These are phyloP conservation scores for Xenopus borealis DNA, from an alignment of 2,113 vertebrate species.

Conservation along the genomic window DNA sequence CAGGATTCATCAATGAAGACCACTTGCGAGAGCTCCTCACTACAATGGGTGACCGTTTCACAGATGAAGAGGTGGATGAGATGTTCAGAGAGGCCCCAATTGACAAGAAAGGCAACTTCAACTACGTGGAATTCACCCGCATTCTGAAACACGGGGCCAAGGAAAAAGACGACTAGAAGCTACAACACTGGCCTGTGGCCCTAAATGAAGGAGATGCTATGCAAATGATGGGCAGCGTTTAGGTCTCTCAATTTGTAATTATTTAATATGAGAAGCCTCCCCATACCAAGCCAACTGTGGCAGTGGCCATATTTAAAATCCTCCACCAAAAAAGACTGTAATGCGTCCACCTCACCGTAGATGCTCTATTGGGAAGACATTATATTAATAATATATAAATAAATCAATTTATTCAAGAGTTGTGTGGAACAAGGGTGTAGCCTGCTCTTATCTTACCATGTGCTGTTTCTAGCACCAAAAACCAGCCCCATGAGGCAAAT, in stretches of 20 bases:
- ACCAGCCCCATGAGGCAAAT: no score
- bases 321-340: not conserved
- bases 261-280: no score
- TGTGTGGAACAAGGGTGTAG: not conserved
- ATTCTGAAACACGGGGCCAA: conserved; percentile 96
- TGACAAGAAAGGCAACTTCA: conserved; percentile 98
- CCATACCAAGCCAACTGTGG: not conserved
- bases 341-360: not conserved
- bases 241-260: no score
- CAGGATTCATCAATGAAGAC: conserved; percentile 93
- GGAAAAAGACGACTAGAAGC: conserved; percentile 71
- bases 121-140: conserved; percentile 97
- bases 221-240: no score
- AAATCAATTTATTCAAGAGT: conserved; percentile 25
- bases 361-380: conserved; percentile 10
- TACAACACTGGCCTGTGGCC: not conserved
- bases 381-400: conserved; percentile 34
- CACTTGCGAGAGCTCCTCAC: conserved; percentile 94
- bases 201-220: no score
- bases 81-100: conserved; percentile 96
- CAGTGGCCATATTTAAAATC: not conserved
- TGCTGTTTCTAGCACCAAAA: no score
- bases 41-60: conserved; percentile 98
- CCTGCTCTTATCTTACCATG: no score
- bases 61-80: conserved; percentile 95